Conservation (phyloP, 2,888 invertebrate genomes). For the Nomada flava region DNA sequence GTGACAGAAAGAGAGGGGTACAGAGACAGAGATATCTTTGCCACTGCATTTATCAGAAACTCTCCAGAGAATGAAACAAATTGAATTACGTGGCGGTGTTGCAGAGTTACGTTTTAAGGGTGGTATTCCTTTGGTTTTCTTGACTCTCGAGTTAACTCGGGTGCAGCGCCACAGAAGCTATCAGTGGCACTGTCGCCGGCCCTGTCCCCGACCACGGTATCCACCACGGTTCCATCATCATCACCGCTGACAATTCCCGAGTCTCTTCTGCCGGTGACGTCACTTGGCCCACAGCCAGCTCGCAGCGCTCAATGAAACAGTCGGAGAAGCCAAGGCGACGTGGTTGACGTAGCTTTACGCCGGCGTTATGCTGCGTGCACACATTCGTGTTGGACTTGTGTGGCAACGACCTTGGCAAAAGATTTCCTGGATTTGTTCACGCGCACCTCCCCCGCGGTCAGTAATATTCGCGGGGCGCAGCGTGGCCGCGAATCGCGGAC, state of each 20-base stretch:
- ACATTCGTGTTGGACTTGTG: slow-evolving; percentile 49
- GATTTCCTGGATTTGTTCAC: slow-evolving; percentile 53
- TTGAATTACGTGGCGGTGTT: slow-evolving; percentile 48
- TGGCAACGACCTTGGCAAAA: slow-evolving; percentile 71
- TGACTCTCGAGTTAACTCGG: slow-evolving; percentile 8
- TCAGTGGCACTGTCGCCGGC: slow-evolving; percentile 29
- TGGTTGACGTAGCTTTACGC: slow-evolving; percentile 67
- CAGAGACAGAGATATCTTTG: background rate
- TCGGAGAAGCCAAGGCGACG: slow-evolving; percentile 66
- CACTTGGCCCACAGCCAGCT: slow-evolving; percentile 78
- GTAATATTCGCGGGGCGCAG: background rate
- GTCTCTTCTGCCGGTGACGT: slow-evolving; percentile 75
- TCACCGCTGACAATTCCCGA: slow-evolving; percentile 58
- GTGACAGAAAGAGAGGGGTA: background rate
- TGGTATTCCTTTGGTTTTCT: slow-evolving; percentile 28
- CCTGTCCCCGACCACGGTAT: slow-evolving; percentile 44
- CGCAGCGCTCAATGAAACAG: slow-evolving; percentile 79
- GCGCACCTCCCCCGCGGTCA: background rate
- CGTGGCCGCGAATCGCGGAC: background rate
- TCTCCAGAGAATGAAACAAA: slow-evolving; percentile 49
- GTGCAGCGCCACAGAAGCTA: slow-evolving; percentile 30
- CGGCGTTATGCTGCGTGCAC: slow-evolving; percentile 68
- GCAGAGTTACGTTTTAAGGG: slow-evolving; percentile 38
- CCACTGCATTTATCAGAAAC: slow-evolving; percentile 21
- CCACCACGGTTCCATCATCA: slow-evolving; percentile 57